A percentile compares a stretch with the other conserved stretches of the same genome.
These are phyloP conservation scores for Bombus huntii DNA, from an alignment of 1,140 invertebrate species.

Conservation along the genomic window DNA sequence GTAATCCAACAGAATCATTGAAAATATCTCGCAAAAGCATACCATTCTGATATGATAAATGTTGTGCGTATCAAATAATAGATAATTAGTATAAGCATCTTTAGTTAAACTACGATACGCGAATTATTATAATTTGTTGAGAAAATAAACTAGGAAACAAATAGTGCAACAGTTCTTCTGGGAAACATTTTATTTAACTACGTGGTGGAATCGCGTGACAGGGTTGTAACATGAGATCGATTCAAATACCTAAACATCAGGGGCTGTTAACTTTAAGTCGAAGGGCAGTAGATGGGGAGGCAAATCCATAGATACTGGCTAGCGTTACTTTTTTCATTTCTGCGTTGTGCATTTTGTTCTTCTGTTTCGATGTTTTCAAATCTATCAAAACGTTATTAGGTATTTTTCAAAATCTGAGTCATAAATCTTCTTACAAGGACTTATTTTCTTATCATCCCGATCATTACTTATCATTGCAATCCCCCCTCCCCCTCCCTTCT, in stretches of 20 bases:
- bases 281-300: not conserved
- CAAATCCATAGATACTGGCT: not conserved
- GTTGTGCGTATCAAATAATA: too few species aligned
- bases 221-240: slow-evolving; percentile 39
- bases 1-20: too few species aligned
- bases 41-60: too few species aligned
- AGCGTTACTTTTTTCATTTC: not conserved
- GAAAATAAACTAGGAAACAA: not conserved
- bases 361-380: too few species aligned
- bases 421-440: too few species aligned
- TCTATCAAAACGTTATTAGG: too few species aligned
- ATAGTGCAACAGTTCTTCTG: not conserved
- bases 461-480: too few species aligned
- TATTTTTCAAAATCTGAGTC: too few species aligned
- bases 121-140: not conserved
- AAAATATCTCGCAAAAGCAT: too few species aligned
- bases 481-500: accelerated
- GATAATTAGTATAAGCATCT: too few species aligned
- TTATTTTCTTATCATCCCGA: too few species aligned
- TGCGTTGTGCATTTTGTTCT: not conserved
- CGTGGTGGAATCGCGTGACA: slow-evolving; percentile 28
- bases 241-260: slow-evolving; percentile 40
- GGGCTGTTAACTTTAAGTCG: slow-evolving; percentile 29
- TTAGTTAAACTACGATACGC: too few species aligned
- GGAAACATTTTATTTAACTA: not conserved